Conservation (phyloP, 2,888 invertebrate genomes). For the Dolichopus griseipennis region DNA sequence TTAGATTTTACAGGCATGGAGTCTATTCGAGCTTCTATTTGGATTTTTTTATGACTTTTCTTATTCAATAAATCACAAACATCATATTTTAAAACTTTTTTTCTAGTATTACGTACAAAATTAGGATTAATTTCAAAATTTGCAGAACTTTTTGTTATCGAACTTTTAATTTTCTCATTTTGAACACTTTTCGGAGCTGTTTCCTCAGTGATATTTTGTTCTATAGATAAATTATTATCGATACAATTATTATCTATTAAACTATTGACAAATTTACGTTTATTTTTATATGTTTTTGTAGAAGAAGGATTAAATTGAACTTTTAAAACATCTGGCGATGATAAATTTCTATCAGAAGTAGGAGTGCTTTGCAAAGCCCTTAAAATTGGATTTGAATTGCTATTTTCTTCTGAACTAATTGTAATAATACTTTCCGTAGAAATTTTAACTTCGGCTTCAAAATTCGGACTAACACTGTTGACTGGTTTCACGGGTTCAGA, state of each 20-base stretch:
- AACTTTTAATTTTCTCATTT: neutral
- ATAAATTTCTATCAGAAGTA: neutral
- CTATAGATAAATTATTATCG: neutral
- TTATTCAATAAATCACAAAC: conserved; percentile 39
- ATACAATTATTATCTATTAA: neutral
- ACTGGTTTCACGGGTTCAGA: too few species aligned
- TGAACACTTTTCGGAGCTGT: neutral
- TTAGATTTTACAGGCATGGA: conserved; percentile 30
- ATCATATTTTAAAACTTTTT: conserved; percentile 41
- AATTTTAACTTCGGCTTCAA: neutral
- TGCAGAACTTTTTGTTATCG: neutral
- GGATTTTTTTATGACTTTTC: conserved; percentile 37
- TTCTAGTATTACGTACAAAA: conserved; percentile 34
- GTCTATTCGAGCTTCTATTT: conserved; percentile 39
- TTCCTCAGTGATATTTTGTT: neutral
- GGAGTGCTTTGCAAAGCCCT: neutral
- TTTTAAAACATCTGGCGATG: conserved; percentile 19
- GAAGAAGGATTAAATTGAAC: conserved; percentile 15
- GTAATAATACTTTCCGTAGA: neutral
- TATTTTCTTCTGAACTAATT: conserved; percentile 8
- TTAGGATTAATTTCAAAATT: neutral
- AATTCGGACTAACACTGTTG: neutral
- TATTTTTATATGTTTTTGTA: conserved; percentile 20
- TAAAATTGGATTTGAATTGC: neutral
- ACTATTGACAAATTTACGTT: conserved; percentile 12